Evolutionary conservation across 2,113 vertebrate genomes (phyloP).

Genomic region (Syngnathus floridae): DNA sequence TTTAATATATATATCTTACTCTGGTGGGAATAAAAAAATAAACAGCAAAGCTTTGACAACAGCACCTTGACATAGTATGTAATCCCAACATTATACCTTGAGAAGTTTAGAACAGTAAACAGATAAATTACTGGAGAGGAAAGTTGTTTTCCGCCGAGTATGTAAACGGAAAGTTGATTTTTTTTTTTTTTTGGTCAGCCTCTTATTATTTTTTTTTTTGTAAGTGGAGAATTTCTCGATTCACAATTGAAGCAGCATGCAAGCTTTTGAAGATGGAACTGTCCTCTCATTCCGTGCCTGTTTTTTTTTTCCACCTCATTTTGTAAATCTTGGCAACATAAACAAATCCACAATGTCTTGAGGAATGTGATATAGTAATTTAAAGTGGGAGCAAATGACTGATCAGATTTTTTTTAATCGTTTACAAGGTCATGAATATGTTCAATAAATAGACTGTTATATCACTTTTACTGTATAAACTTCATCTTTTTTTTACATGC

Average conservation of each 20-base stretch:
- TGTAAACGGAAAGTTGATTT: constrained; percentile 87
- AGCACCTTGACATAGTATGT: constrained; percentile 99
- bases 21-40: constrained; percentile 85
- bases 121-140: constrained; percentile 94
- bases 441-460: constrained; percentile 99
- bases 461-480: constrained; percentile 99
- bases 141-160: constrained; percentile 90
- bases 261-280: constrained; percentile 82
- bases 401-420: constrained; percentile 83
- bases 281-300: constrained; percentile 69
- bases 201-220: constrained; percentile 72
- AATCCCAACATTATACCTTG: constrained; percentile 92
- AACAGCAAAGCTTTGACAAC: constrained; percentile 98
- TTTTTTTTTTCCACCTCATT: constrained; percentile 68
- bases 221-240: constrained; percentile 96
- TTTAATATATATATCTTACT: constrained; percentile 71
- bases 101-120: constrained; percentile 99
- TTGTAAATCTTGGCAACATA: constrained; percentile 98
- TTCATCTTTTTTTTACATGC: constrained; percentile 98
- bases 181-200: constrained; percentile 85
- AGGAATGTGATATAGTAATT: constrained; percentile 95
- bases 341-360: constrained; percentile 94
- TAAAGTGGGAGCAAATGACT: constrained; percentile 97
- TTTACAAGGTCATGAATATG: constrained; percentile 98
- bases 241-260: constrained; percentile 99